A percentile compares a stretch with the other conserved stretches of the same genome.
These are phyloP conservation scores for Crotalus adamanteus DNA, from an alignment of 2,797 vertebrate species.

Conservation along the genomic window DNA sequence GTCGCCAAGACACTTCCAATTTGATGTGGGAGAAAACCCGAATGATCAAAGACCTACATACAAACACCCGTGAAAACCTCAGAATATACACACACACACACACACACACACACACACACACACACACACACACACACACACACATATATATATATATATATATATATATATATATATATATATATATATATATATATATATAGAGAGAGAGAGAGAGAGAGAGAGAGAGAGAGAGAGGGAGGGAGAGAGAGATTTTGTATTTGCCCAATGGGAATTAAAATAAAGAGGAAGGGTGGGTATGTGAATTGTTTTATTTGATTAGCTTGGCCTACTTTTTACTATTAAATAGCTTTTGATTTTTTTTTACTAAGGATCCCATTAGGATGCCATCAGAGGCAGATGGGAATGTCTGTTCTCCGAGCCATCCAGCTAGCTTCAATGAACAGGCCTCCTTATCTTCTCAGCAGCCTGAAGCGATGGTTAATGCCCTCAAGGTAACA, in stretches of 20 bases:
- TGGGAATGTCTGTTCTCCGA: conserved; percentile 74
- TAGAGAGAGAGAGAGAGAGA: no score
- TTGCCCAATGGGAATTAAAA: not conserved
- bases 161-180: no score
- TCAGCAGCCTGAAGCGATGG: conserved; percentile 78
- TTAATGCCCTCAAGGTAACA: conserved; percentile 81
- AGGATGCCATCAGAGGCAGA: conserved; percentile 77
- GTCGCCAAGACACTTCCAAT: no score
- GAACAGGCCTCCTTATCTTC: conserved; percentile 73
- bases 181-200: no score
- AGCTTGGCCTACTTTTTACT: conserved; percentile 64
- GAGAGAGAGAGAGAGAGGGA: no score
- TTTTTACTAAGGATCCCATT: conserved; percentile 75
- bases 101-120: no score
- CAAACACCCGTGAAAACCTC: no score
- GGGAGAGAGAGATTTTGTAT: not conserved
- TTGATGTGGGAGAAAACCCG: no score
- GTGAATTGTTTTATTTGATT: conserved; percentile 47
- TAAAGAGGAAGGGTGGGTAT: conserved; percentile 22
- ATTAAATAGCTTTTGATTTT: conserved; percentile 75
- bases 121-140: no score
- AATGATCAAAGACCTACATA: no score
- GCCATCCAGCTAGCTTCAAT: conserved; percentile 75
- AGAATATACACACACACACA: no score
- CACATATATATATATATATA: no score